These are phyloP conservation scores for Thinocorus orbignyianus DNA, from an alignment of 2,113 vertebrate genomes.

Conservation along the genomic window DNA sequence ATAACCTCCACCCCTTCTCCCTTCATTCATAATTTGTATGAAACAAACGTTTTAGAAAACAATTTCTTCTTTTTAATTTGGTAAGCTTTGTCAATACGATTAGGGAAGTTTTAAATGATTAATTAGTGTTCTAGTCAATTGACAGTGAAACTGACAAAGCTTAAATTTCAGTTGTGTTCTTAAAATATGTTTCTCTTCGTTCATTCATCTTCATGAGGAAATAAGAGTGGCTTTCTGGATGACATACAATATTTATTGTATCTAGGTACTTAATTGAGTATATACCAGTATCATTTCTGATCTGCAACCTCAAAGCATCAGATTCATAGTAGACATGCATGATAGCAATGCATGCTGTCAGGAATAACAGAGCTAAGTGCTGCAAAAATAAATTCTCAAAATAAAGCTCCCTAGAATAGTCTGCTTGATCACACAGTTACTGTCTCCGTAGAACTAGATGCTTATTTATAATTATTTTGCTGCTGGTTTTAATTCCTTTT, in stretches of 20 bases:
- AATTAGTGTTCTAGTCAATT: conserved; percentile 52
- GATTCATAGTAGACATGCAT: neutral
- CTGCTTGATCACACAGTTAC: conserved; percentile 30
- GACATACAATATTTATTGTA: conserved; percentile 25
- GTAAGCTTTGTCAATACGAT: conserved; percentile 13
- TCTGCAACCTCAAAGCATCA: neutral
- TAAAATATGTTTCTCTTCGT: conserved; percentile 15
- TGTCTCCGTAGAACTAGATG: conserved; percentile 22
- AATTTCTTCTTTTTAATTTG: neutral
- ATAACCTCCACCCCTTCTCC: neutral
- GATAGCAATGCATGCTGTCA: conserved; percentile 1
- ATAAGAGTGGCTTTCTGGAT: conserved; percentile 44
- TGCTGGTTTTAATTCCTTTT: neutral
- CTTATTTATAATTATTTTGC: neutral
- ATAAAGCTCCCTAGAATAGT: conserved; percentile 54
- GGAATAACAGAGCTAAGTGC: conserved; percentile 30
- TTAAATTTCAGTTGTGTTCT: conserved; percentile 55
- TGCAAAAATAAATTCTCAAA: conserved; percentile 54
- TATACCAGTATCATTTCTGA: conserved; percentile 23
- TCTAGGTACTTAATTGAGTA: conserved; percentile 11
- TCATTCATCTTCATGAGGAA: conserved; percentile 22
- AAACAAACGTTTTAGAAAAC: conserved; percentile 15
- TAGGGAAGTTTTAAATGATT: conserved; percentile 48
- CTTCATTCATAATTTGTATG: conserved; percentile 44
- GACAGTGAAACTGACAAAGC: conserved; percentile 59